Percentiles rank a stretch among this genome's conserved stretches.
Conservation (phyloP, 1,140 invertebrate species). For the Ericerus pela region DNA sequence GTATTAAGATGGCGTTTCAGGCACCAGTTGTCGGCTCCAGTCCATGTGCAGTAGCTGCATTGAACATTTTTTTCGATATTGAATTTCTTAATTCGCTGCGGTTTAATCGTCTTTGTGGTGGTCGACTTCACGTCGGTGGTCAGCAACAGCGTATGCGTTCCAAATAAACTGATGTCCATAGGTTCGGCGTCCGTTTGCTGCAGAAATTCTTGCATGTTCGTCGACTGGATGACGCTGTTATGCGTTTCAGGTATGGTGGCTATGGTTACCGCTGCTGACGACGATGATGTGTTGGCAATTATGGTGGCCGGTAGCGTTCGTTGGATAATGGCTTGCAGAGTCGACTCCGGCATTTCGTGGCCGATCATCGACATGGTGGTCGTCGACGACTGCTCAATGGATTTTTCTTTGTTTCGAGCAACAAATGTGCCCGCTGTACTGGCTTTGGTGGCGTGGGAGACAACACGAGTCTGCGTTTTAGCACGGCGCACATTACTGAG, state of each 20-base stretch:
- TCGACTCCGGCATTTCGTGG: not conserved
- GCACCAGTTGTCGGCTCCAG: conserved; percentile 85
- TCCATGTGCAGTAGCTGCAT: conserved; percentile 79
- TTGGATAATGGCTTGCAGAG: not conserved
- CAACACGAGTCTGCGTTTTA: conserved; percentile 14
- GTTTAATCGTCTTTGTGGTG: not conserved
- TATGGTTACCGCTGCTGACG: not conserved
- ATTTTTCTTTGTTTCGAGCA: not conserved
- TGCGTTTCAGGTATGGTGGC: not conserved
- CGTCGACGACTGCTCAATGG: not conserved
- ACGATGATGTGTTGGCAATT: no score
- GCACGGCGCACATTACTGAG: conserved; percentile 49
- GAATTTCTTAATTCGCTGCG: not conserved
- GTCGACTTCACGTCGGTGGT: not conserved
- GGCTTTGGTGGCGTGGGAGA: not conserved
- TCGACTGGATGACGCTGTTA: not conserved
- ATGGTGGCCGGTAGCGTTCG: not conserved
- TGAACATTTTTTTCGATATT: conserved; percentile 43
- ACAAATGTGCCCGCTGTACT: no score
- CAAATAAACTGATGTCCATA: conserved; percentile 2
- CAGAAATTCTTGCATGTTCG: conserved; percentile 1
- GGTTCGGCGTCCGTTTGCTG: not conserved
- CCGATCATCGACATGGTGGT: no score
- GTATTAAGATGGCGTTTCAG: conserved; percentile 80
- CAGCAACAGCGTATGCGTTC: not conserved